Evolutionary conservation across 2,113 vertebrate species (phyloP), one percentile per base, ranked within the genome.

Genomic region (Ailurus styani): DNA sequence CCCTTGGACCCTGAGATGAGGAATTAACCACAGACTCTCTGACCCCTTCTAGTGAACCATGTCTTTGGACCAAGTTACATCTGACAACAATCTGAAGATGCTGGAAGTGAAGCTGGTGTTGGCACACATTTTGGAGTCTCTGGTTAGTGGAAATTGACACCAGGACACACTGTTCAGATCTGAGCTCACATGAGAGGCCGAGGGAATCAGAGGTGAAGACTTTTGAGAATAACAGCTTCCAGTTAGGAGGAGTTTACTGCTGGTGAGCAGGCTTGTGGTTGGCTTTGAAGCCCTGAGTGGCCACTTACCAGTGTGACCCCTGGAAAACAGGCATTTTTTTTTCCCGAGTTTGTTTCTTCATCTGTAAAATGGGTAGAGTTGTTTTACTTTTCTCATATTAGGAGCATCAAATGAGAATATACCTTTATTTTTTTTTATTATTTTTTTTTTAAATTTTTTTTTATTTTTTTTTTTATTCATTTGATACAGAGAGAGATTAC

Each of bases 1-100:
- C 78, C 68, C 86, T 87, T 42, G 27, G 73, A 66, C 40, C 37
- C 60, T 0, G 11, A 85, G 57, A 89, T 68, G 78, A 93, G 72
- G 75, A 91, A 95, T 92, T 79, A 85, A 95, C 93, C 92, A 90
- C 87, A 81, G 87, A 93, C 86, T 81, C 83, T 55, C 45, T 94
- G 87, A 91, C 72, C 72, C 81, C 23, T 64, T 75, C 40, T 45
- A 13, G 47, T 64, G 83, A 86, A 62, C 68, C 31, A 47, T 54
- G 40, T 90, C 85, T 45, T 23, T n/a, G 50, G 68, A 52, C 55
- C 96, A 77, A 95, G 97, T 94, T 90, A 17, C 9, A 42, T 91
- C 97, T 72, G 96, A 90, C 21, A 75, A 54, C 60, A 70, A 31
- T 68, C 40, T 93, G 79, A 95, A 95, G 78, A 79, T 60, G 73